phyloP scores from a whole-genome alignment of 2,888 invertebrate genomes.

The Parapristionchus giblindavisi region DNA sequence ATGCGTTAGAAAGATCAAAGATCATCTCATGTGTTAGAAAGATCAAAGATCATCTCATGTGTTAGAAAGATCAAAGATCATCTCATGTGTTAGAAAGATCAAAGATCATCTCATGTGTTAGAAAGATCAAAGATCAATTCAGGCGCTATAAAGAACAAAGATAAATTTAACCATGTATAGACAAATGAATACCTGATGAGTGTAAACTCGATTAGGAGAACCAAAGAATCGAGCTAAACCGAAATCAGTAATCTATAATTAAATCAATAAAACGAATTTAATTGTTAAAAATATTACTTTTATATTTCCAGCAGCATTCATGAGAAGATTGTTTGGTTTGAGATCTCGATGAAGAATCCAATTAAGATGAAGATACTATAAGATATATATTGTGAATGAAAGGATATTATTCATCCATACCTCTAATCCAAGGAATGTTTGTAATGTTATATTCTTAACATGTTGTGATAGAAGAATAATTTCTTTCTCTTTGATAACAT shows the following conservation, averaged over 20 bases:
- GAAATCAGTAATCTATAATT: conserved; percentile 87
- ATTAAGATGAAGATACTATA: conserved; percentile 23
- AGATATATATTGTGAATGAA: background rate
- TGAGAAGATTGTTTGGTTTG: conserved; percentile 97
- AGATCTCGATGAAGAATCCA: conserved; percentile 77
- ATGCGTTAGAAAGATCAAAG: too few species aligned
- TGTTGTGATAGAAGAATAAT: conserved; percentile 89
- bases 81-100: too few species aligned
- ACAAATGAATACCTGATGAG: conserved; percentile 92
- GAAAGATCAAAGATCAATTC: too few species aligned
- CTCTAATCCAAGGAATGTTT: conserved; percentile 92
- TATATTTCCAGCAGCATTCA: conserved; percentile 87
- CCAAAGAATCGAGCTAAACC: conserved; percentile 97
- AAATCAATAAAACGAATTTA: background rate
- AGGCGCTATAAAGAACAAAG: too few species aligned
- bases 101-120: too few species aligned
- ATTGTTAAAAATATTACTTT: conserved; percentile 74
- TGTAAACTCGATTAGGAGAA: conserved; percentile 89
- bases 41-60: too few species aligned
- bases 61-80: too few species aligned
- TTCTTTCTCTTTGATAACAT: conserved; percentile 77
- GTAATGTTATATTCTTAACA: conserved; percentile 93
- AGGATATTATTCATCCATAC: background rate
- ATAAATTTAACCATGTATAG: too few species aligned
- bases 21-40: too few species aligned